A percentile compares a stretch with the other conserved stretches of the same genome.
Evolutionary conservation across 2,797 vertebrate species (phyloP).

Genomic region (Diplodus puntazzo): DNA sequence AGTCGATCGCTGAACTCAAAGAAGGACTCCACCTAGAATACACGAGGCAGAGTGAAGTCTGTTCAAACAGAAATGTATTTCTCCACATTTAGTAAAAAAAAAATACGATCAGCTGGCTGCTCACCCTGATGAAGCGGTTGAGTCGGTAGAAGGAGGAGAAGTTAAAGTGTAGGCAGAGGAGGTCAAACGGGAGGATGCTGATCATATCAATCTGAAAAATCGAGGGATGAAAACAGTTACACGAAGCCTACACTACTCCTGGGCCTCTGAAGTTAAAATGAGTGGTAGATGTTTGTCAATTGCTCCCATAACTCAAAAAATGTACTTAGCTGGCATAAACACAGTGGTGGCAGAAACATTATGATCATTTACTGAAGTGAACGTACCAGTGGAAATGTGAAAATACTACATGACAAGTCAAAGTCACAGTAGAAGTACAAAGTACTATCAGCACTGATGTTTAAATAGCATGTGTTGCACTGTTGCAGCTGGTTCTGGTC

Average conservation of each 20-base stretch:
- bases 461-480: too few species aligned
- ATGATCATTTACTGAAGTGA: background rate
- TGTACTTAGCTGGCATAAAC: background rate
- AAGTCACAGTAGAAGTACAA: too few species aligned
- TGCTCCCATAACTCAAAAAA: background rate
- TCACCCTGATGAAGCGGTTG: conserved; percentile 91
- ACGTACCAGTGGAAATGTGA: background rate
- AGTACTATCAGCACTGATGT: too few species aligned
- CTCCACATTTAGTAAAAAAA: background rate
- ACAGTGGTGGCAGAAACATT: background rate
- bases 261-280: background rate
- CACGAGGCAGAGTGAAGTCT: background rate
- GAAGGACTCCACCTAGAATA: conserved; percentile 88
- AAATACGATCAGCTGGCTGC: background rate
- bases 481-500: too few species aligned
- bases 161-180: conserved; percentile 87
- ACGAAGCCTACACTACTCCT: background rate
- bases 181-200: conserved; percentile 90
- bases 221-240: conserved; percentile 24
- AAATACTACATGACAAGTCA: background rate
- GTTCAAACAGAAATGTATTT: background rate
- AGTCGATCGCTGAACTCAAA: conserved; percentile 95
- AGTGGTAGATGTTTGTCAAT: background rate
- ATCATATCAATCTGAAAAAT: conserved; percentile 86
- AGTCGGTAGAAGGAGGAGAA: conserved; percentile 88